Base-by-base conservation (phyloP, 2,888 invertebrate species). In the Timema cristinae region DNA sequence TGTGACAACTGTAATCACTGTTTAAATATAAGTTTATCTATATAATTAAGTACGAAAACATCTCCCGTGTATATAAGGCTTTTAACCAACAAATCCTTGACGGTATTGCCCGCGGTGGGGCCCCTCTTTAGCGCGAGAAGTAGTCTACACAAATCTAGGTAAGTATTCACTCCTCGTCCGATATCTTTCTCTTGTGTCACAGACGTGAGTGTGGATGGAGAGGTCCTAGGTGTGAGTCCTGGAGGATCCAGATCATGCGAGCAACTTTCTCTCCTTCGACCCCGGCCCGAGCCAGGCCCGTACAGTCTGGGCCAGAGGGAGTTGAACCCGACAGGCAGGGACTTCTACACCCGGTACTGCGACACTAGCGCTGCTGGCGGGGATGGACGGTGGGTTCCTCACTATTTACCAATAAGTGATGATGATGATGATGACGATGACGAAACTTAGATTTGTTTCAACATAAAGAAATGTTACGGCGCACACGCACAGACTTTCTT, bases 371-470 rank as follows among this genome's bases (percentile, higher is more conserved):
- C 86, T 0, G 83, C 84, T 0, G 88, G 87, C 1, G 89, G 89
- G 90, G 90, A n/a, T 91, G 91, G 91, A 89, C 89, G 67, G 87
- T 87, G 10, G 83, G 86, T 73, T 85, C 85, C 81, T 66, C 81
- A 32, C 32, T 32, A 32, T 32, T 32, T 32, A 32, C 32, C 32
- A 32, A 32, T 85, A 66, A 32, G 13, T 16, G 11, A 7, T 50
- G 15, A 9, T 48, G 48, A 51, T 50, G 48, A 48, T 32, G 32
- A 32, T 32, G 32, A 32, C 4, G 32, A 32, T n/a, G n/a, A n/a
- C n/a, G n/a, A n/a, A n/a, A 32, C 32, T 32, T 32, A 32, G 32
- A 32, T 32, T 32, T 32, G 32, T 32, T 32, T 32, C 32, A 32
- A 32, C 4, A 32, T 32, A 32, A 1, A 32, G 1, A 32, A 32